Base-by-base conservation (phyloP, 92 coral and sea anemone genomes). In the Ricordea florida region DNA sequence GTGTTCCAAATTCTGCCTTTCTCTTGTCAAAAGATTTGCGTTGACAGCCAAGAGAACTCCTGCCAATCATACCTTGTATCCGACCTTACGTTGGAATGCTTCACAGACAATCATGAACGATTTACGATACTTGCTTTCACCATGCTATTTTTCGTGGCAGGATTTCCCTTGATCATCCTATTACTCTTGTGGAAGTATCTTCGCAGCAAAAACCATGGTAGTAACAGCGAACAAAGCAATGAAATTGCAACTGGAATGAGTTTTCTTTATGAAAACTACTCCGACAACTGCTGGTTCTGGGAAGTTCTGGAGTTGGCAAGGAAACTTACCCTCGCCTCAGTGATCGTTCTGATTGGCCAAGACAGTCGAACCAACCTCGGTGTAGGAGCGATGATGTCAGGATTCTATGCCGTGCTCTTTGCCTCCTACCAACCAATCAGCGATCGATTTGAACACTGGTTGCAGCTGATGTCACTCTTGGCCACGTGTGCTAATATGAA, bases 361-460 rank as follows among this genome's bases (percentile, higher is more conserved):
- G 86, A 81, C 35, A 76, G 82, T 20, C 74, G 74, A 4, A 46
- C 61, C 43, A 52, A 69, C 44, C 74, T 78, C 9, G 84, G 68
- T n/a, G 38, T 41, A 29, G 65, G 61, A 8, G 46, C 76, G 4
- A 29, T 60, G 32, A 18, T 29, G 6, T 57, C 62, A n/a, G 81
- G 81, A 2, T 14, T 61, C 7, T 53, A 78, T 38, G 29, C 76
- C 15, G 76, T 78, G 45, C 9, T 78, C 8, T 78, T 78, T 44
- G 84, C 76, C 15, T 11, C 11, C 34, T 28, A 53, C 55, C 66
- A 78, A 17, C 84, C 84, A 15, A 42, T 78, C 29, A 55, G 16
- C 29, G 76, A 78, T 36, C 29, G 57, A 17, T 78, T 78, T 66
- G 84, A 78, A 37, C 61, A 78, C 76, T 78, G 84, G 84, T 61